These are phyloP conservation scores for Dione juno DNA, from an alignment of 2,888 invertebrate genomes.

Conservation along the genomic window DNA sequence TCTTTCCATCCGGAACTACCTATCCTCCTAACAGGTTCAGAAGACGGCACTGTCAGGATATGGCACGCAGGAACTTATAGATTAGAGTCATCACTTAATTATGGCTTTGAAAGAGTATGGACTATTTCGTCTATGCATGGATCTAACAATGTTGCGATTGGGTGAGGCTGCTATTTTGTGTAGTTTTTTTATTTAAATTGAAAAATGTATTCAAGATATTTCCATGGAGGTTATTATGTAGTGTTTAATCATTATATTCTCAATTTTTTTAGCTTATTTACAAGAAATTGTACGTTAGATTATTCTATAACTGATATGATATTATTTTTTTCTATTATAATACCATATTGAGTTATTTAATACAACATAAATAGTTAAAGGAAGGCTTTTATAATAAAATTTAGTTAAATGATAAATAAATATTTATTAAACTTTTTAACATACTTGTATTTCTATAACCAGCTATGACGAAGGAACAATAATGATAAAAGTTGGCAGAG, in stretches of 20 bases:
- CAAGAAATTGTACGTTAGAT: too few relatives aligned
- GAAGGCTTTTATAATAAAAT: too few relatives aligned
- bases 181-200: conserved; percentile 51
- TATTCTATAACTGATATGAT: too few relatives aligned
- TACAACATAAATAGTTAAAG: too few relatives aligned
- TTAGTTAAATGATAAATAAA: too few relatives aligned
- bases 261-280: too few relatives aligned
- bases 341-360: too few relatives aligned
- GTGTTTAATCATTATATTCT: too few relatives aligned
- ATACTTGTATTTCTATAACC: conserved; percentile 21
- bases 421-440: too few relatives aligned
- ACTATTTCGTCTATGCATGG: conserved; percentile 96
- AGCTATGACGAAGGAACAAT: conserved; percentile 98
- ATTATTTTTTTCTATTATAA: too few relatives aligned
- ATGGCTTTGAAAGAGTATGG: conserved; percentile 99
- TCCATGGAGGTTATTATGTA: too few relatives aligned
- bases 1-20: conserved; percentile 99
- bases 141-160: conserved; percentile 97
- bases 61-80: conserved; percentile 99
- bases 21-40: conserved; percentile 97
- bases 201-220: too few relatives aligned
- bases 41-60: conserved; percentile 98
- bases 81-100: conserved; percentile 97
- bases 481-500: conserved; percentile 97
- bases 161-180: conserved; percentile 67